Conservation (phyloP, 1,140 invertebrate species). For the Drosophila tani region DNA sequence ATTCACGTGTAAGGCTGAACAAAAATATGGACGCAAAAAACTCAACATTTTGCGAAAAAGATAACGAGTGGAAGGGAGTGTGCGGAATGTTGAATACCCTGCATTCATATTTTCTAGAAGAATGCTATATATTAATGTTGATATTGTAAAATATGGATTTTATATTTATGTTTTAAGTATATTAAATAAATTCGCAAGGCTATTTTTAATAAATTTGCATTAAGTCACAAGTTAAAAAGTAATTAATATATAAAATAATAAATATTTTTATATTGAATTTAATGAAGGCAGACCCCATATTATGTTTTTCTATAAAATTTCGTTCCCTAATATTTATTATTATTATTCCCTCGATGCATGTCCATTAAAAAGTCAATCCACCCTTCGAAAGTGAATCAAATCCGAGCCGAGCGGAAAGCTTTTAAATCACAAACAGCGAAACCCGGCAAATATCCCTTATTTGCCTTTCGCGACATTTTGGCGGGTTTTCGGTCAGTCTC, state of each 20-base stretch:
- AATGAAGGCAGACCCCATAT: not conserved
- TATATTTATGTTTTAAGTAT: no score
- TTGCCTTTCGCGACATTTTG: conserved; percentile 69
- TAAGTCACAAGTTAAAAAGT: no score
- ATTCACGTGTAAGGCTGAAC: conserved; percentile 56
- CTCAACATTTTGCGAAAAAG: conserved; percentile 1
- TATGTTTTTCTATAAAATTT: no score
- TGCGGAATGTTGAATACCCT: not conserved
- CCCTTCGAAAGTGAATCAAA: not conserved
- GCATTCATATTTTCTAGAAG: not conserved
- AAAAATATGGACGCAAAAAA: conserved; percentile 30
- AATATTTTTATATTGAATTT: not conserved
- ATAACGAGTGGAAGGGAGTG: not conserved
- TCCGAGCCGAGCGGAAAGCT: conserved; percentile 30
- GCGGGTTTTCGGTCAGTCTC: conserved; percentile 53
- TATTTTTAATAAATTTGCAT: no score
- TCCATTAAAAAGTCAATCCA: not conserved
- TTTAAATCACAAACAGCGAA: conserved; percentile 70
- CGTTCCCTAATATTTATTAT: not conserved
- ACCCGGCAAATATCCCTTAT: conserved; percentile 38
- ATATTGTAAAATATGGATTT: no score
- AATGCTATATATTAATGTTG: no score
- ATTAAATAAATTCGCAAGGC: no score
- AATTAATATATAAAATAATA: no score
- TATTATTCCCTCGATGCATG: not conserved